phyloP scores from a whole-genome alignment of 2,797 vertebrate genomes.

The Ctenopoma multispine region DNA sequence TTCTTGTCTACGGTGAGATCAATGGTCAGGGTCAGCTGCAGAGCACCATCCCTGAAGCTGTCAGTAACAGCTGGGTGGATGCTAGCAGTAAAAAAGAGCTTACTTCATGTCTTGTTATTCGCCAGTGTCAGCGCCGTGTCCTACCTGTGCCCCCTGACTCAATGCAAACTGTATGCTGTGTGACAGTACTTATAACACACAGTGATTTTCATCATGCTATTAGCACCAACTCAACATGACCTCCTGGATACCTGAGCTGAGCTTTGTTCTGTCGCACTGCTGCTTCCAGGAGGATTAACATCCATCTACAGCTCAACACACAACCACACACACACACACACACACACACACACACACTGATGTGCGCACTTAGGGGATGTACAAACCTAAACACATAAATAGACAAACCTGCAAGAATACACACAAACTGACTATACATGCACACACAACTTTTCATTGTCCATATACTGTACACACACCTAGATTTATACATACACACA shows the following conservation, averaged over 20 bases:
- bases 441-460: neutral
- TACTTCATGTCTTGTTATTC: slow-evolving; percentile 13
- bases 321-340: neutral
- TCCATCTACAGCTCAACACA: slow-evolving; percentile 53
- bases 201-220: slow-evolving; percentile 51
- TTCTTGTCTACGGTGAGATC: slow-evolving; percentile 2
- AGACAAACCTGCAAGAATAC: neutral
- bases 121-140: neutral
- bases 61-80: neutral
- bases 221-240: slow-evolving; percentile 64
- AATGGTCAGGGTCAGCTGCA: slow-evolving; percentile 31
- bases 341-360: neutral
- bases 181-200: slow-evolving; percentile 44
- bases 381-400: neutral
- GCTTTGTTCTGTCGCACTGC: slow-evolving; percentile 57
- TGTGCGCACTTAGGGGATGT: neutral
- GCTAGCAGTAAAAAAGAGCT: neutral
- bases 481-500: neutral
- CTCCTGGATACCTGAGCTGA: slow-evolving; percentile 48
- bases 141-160: slow-evolving; percentile 21
- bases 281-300: slow-evolving; percentile 54
- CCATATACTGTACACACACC: neutral
- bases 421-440: neutral
- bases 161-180: slow-evolving; percentile 34
- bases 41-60: slow-evolving; percentile 15